Percentiles rank a stretch among this genome's conserved stretches.
Conservation (phyloP, 2,888 invertebrate genomes). For the Apocheima hispidaria region DNA sequence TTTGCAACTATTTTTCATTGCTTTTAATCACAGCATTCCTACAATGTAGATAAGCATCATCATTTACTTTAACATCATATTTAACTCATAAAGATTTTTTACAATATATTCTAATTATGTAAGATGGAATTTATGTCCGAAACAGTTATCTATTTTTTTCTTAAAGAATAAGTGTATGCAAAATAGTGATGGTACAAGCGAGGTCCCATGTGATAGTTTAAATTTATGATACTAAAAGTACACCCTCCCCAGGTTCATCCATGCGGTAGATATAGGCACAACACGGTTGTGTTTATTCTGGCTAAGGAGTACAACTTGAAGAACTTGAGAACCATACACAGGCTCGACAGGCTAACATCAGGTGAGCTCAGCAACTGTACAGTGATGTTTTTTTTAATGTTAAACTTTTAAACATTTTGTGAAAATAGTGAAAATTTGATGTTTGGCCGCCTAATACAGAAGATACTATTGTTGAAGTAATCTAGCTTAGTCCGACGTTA, state of each 20-base stretch:
- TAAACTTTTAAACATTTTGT: no score
- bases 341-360: slow-evolving; percentile 98
- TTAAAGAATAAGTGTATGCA: slow-evolving; percentile 2
- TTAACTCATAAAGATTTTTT: slow-evolving; percentile 8
- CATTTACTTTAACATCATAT: slow-evolving; percentile 6
- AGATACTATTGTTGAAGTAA: no score
- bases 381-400: no score
- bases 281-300: slow-evolving; percentile 98
- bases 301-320: slow-evolving; percentile 98
- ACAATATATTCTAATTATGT: neutral
- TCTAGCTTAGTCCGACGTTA: no score
- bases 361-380: slow-evolving; percentile 74
- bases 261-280: slow-evolving; percentile 98
- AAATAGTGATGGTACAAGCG: slow-evolving; percentile 20
- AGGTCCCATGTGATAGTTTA: slow-evolving; percentile 22
- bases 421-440: no score
- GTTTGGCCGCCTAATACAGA: no score
- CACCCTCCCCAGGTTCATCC: slow-evolving; percentile 93
- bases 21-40: slow-evolving; percentile 35
- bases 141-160: neutral
- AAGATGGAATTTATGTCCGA: slow-evolving; percentile 1
- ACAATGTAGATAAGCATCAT: slow-evolving; percentile 7
- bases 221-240: slow-evolving; percentile 39
- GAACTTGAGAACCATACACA: slow-evolving; percentile 97
- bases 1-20: slow-evolving; percentile 27